phyloP scores from a whole-genome alignment of 2,888 invertebrate species.

The Andrena dorsata region DNA sequence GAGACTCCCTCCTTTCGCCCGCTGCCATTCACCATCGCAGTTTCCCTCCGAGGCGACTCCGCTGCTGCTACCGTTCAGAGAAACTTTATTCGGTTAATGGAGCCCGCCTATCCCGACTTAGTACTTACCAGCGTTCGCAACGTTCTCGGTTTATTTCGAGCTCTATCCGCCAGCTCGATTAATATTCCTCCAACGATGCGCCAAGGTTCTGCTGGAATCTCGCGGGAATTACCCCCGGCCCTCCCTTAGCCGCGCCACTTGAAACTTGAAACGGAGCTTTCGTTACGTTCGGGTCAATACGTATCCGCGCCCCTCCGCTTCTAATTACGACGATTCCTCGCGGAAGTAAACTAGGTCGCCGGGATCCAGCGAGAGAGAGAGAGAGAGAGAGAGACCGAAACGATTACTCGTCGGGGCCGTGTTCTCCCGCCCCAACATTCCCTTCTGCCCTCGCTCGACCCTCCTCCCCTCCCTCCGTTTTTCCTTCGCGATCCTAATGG shows the following conservation, averaged over 20 bases:
- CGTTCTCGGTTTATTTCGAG: conserved; percentile 19
- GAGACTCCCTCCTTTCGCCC: conserved; percentile 11
- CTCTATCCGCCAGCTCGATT: conserved; percentile 20
- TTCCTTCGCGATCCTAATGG: conserved; percentile 76
- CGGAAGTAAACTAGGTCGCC: conserved; percentile 29
- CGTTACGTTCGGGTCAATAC: conserved; percentile 7
- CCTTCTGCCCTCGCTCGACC: not conserved
- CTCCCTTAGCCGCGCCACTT: conserved; percentile 2
- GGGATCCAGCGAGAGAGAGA: conserved; percentile 40
- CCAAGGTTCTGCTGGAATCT: conserved; percentile 1
- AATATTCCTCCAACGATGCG: conserved; percentile 38
- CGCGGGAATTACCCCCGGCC: not conserved
- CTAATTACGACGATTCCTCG: conserved; percentile 15
- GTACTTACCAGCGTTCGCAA: not conserved
- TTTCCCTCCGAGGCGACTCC: conserved; percentile 17
- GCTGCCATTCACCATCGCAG: conserved; percentile 41
- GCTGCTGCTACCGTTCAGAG: conserved; percentile 15
- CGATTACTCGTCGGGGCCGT: conserved; percentile 45
- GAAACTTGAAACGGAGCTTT: conserved; percentile 8
- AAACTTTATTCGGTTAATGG: conserved; percentile 72
- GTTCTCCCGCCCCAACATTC: not conserved
- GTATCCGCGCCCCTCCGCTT: conserved; percentile 5
- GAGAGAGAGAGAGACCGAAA: conserved; percentile 33
- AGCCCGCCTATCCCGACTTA: not conserved
- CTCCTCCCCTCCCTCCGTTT: not conserved